Base-by-base conservation (phyloP, 2,888 invertebrate species). In the Philopedon plagiatum region DNA sequence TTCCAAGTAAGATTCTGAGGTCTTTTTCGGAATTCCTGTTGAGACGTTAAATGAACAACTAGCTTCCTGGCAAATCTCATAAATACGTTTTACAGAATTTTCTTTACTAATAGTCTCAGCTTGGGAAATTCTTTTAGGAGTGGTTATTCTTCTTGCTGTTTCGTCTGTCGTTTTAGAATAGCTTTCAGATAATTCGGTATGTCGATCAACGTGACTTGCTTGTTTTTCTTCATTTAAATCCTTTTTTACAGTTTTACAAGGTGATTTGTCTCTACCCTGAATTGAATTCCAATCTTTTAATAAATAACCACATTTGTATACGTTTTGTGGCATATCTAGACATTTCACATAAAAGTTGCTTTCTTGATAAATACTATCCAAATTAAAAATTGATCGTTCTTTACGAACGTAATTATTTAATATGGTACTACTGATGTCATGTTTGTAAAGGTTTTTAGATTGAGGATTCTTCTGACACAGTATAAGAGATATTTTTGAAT, bases 271-370 rank as follows among this genome's bases (percentile, higher is more conserved):
- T 68, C 92, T 86, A 0, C 92, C 92, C 3, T 90, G 90, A 78
- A 92, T 92, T 54, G 85, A 79, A 21, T 85, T 82, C 90, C 91
- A 92, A 79, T 90, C 86, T 83, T 86, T 89, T n/a, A 92, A 81
- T 63, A 91, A 84, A 80, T 84, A 83, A 19, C 90, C 88, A 37
- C 85, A 82, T 76, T 83, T 85, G 49, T 81, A 79, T 49, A 61
- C 77, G 34, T 85, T 83, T 56, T 85, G 85, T 71, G 87, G 85
- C 49, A 91, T 72, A 64, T 80, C 77, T 29, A 84, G 75, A 26
- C 62, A 21, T 57, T 78, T 64, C 37, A 79, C 74, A 56, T 76
- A 75, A 68, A 78, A 76, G 15, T 19, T 15, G 26, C 67, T 68
- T 26, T 15, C 51, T 26, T 78, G 61, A 11, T 74, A 66, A 64